Evolutionary conservation across 53 echinoderm and acorn worm genomes (phyloP).

Genomic region (Echinometra lucunter): DNA sequence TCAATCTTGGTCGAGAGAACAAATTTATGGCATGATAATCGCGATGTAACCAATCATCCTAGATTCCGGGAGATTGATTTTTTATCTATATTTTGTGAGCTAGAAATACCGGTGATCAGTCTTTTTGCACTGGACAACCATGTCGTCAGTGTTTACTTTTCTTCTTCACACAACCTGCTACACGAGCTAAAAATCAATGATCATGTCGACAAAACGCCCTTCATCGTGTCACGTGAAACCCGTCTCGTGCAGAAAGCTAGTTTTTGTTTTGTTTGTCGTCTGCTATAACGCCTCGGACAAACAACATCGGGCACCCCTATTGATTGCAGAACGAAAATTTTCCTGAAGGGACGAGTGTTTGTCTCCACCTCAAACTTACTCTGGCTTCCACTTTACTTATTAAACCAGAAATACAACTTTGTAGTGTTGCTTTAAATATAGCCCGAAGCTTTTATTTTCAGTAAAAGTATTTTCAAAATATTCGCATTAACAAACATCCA

Average conservation of each 20-base stretch:
- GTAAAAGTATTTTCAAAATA: not conserved
- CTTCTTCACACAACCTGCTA: conserved; percentile 42
- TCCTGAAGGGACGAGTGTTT: not conserved
- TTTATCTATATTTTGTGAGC: not conserved
- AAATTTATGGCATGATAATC: conserved; percentile 43
- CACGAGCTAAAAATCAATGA: conserved; percentile 59
- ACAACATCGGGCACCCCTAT: conserved; percentile 37
- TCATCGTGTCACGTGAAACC: conserved; percentile 58
- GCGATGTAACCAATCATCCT: conserved; percentile 21
- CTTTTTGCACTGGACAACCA: conserved; percentile 10
- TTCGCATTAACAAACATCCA: not conserved
- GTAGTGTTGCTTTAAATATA: not conserved
- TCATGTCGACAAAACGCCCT: conserved; percentile 52
- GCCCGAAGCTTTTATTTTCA: not conserved
- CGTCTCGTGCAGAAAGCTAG: conserved; percentile 16
- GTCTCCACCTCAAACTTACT: not conserved
- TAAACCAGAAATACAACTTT: not conserved
- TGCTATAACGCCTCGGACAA: conserved; percentile 43
- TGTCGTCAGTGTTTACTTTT: conserved; percentile 45
- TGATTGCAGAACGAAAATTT: conserved; percentile 3
- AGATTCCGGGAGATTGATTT: not conserved
- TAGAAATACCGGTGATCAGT: conserved; percentile 19
- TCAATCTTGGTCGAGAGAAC: conserved; percentile 34
- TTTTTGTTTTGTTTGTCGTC: conserved; percentile 51
- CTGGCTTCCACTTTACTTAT: not conserved